Conservation (phyloP, 2,888 invertebrate species). For the Norana najaformis region DNA sequence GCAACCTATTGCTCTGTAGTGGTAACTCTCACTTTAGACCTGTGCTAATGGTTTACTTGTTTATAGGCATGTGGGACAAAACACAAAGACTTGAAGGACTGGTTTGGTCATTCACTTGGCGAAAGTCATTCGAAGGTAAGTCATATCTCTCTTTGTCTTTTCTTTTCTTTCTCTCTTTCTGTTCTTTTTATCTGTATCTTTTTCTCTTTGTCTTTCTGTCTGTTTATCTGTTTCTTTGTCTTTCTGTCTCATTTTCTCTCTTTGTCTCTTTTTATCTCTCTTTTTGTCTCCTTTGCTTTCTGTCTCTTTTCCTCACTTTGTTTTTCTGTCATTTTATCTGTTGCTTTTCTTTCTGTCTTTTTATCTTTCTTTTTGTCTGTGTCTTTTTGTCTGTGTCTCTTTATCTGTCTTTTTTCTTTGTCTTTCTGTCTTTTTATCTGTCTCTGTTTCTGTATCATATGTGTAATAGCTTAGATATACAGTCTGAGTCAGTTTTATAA, state of each 20-base stretch:
- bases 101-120: not conserved
- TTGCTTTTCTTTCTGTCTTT: too few relatives aligned
- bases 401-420: too few relatives aligned
- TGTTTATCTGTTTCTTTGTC: not conserved
- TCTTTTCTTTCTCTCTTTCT: not conserved
- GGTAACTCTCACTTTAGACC: not conserved
- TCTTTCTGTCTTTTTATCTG: not conserved
- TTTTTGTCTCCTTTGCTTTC: not conserved
- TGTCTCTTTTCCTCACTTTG: not conserved
- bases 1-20: not conserved
- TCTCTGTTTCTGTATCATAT: not conserved
- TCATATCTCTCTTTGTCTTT: not conserved
- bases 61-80: not conserved
- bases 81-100: not conserved
- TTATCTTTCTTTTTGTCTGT: too few relatives aligned
- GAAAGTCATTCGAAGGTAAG: constrained; percentile 4
- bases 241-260: not conserved
- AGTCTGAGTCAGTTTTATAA: too few relatives aligned
- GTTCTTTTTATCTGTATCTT: not conserved
- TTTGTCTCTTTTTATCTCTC: not conserved
- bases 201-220: too few relatives aligned
- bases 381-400: too few relatives aligned
- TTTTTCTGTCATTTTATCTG: too few relatives aligned
- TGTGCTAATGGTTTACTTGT: not conserved
- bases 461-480: too few relatives aligned